Conservation (phyloP, 2,113 vertebrate genomes). For the Scopus umbretta region DNA sequence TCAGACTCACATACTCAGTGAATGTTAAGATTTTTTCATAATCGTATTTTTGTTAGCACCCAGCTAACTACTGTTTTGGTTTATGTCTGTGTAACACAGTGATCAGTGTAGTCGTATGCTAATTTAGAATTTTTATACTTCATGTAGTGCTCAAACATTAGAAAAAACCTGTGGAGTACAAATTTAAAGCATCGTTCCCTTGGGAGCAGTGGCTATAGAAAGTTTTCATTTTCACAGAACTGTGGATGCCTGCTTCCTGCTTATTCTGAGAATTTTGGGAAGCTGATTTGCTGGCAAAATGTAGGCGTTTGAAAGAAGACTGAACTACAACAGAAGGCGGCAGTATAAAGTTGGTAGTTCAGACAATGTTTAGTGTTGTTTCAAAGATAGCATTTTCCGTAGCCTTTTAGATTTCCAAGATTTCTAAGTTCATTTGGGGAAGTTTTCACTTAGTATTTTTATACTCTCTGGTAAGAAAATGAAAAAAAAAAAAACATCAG, state of each 20-base stretch:
- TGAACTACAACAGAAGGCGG: neutral
- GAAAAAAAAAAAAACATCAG: neutral
- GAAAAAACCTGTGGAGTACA: neutral
- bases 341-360: neutral
- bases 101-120: neutral
- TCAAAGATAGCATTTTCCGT: neutral
- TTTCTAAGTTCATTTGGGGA: neutral
- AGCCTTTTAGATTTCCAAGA: neutral
- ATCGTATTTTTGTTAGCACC: neutral
- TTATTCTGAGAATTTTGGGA: neutral
- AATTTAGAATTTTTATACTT: neutral
- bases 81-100: neutral
- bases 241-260: neutral
- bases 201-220: neutral
- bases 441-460: neutral
- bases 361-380: neutral
- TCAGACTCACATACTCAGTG: accelerated
- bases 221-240: neutral
- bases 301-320: neutral
- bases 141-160: neutral
- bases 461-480: neutral
- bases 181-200: neutral
- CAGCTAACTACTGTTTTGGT: neutral
- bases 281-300: neutral
- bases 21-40: neutral